These are phyloP conservation scores for Lagorchestes hirsutus DNA, from an alignment of 2,797 vertebrate genomes.

Conservation along the genomic window DNA sequence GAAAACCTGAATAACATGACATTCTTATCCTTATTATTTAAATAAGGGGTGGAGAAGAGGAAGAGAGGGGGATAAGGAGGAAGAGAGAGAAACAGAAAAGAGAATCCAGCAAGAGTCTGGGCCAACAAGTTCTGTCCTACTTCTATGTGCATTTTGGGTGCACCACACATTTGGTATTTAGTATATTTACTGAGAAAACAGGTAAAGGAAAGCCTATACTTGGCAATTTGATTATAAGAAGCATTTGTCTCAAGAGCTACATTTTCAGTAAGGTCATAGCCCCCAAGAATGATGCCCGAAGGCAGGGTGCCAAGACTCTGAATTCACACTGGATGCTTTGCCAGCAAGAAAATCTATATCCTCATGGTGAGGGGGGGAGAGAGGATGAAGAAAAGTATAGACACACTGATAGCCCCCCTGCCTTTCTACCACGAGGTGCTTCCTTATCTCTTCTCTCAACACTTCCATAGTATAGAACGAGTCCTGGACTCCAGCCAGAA, in stretches of 20 bases:
- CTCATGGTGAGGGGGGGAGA: background rate
- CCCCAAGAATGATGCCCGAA: background rate
- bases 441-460: background rate
- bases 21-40: background rate
- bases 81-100: background rate
- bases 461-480: background rate
- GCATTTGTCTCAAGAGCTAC: background rate
- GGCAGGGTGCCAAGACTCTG: background rate
- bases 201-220: background rate
- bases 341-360: background rate
- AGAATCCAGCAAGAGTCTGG: background rate
- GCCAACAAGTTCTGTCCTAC: background rate
- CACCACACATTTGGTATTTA: background rate
- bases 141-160: background rate
- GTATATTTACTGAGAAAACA: background rate
- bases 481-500: background rate
- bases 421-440: background rate
- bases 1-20: slow-evolving; percentile 60
- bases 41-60: background rate
- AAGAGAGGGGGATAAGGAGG: background rate
- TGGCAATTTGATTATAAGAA: background rate
- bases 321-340: background rate
- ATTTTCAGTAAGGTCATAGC: background rate
- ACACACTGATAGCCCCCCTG: background rate
- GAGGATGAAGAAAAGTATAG: background rate